phyloP scores from a whole-genome alignment of 2,113 vertebrate genomes.

The Brachirus orientalis region DNA sequence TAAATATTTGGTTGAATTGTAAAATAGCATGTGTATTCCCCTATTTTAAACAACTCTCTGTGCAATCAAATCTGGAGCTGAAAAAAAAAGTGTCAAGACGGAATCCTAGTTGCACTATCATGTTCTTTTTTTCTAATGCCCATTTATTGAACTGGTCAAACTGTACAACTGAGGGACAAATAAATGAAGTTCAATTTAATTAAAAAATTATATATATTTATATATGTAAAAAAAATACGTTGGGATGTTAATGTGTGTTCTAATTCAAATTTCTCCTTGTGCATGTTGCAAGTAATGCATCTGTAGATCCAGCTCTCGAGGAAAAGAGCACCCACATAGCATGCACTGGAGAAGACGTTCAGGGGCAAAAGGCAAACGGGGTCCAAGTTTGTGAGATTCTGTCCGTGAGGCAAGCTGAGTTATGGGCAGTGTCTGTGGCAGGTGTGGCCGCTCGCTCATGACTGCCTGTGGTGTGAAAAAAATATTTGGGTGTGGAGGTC shows the following conservation, averaged over 20 bases:
- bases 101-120: slow-evolving; percentile 20
- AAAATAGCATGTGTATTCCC: slow-evolving; percentile 25
- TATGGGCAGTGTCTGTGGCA: slow-evolving; percentile 74
- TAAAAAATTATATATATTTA: slow-evolving; percentile 7
- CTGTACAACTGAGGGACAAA: slow-evolving; percentile 25
- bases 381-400: slow-evolving; percentile 72
- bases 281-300: slow-evolving; percentile 85
- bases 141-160: slow-evolving; percentile 31
- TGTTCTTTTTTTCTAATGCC: slow-evolving; percentile 33
- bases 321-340: slow-evolving; percentile 81
- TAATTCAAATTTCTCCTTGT: slow-evolving; percentile 80
- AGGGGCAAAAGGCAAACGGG: slow-evolving; percentile 75
- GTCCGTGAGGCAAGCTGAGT: slow-evolving; percentile 69
- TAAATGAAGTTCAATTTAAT: slow-evolving; percentile 40
- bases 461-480: slow-evolving; percentile 78
- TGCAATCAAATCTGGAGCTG: slow-evolving; percentile 19
- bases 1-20: slow-evolving; percentile 31
- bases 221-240: slow-evolving; percentile 27
- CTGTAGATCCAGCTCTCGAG: slow-evolving; percentile 82
- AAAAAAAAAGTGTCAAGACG: slow-evolving; percentile 31
- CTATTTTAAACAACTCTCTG: slow-evolving; percentile 11
- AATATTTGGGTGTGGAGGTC: slow-evolving; percentile 75
- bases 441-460: slow-evolving; percentile 70
- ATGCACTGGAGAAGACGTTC: slow-evolving; percentile 82
- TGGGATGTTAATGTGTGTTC: slow-evolving; percentile 31